Base-by-base conservation (phyloP, 2,797 vertebrate genomes). In the Threskiornis aethiopicus region DNA sequence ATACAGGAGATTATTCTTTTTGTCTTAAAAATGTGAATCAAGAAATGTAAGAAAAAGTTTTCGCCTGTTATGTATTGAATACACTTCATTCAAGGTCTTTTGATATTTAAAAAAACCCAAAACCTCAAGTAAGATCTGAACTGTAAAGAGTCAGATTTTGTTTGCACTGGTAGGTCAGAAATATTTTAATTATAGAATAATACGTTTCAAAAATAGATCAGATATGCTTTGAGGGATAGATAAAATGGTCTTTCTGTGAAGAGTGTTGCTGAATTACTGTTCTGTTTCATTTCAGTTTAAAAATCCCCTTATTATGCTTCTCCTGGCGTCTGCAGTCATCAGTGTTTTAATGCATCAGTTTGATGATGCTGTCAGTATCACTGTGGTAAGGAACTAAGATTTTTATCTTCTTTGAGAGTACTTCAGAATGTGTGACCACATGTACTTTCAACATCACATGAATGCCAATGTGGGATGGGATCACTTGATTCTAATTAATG, bases 331-430 rank as follows among this genome's bases (percentile, higher is more conserved):
- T 16, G 99, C 99, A 24, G 99, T 99, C 98, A 99, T 99, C 98
- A 99, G 99, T 94, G 95, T 99, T 88, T 89, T 99, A 98, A 99
- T 99, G 99, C 99, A 98, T 97, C 99, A 99, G 98, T 99, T 99
- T 93, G 99, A 99, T 84, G 99, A 99, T 97, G 99, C 99, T 55
- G 98, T 99, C 98, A 99, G 99, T 98, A 99, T 99, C 98, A 99
- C 99, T 33, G 99, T 99, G 99, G 99, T 99, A 98, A 96, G 99
- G 84, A 95, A 35, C 16, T 70, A 3, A 67, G 77, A 67, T 80
- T 77, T 51, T 51, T 73, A 12, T 41, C 65, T n/a, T 78, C 8
- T 1, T 46, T 42, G 35, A 57, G 51, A 67, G 33, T 15, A 2
- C 18, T 83, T 87, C 25, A n/a, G 64, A 42, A 26, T 66, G 54